These are phyloP conservation scores for Pelecanus crispus DNA, from an alignment of 2,113 vertebrate species.

Conservation along the genomic window DNA sequence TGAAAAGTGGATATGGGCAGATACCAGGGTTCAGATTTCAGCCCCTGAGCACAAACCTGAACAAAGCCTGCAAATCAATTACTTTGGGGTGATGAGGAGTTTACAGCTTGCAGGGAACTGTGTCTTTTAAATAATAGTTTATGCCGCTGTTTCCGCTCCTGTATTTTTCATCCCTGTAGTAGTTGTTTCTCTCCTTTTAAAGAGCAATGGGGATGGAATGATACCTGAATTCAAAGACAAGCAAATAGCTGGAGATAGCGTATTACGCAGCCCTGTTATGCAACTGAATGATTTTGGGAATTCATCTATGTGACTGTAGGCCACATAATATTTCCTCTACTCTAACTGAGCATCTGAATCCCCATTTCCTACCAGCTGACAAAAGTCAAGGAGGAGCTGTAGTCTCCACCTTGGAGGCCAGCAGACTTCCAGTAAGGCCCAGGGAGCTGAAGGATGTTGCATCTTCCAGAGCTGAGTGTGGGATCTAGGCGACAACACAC, in stretches of 20 bases:
- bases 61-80: neutral
- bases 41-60: neutral
- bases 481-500: neutral
- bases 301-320: neutral
- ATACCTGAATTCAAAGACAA: neutral
- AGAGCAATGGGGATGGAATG: neutral
- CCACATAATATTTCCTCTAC: neutral
- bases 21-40: neutral
- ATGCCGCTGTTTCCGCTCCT: neutral
- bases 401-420: neutral
- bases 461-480: neutral
- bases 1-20: neutral
- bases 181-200: neutral
- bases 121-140: neutral
- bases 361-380: neutral
- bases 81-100: neutral
- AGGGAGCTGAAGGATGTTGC: neutral
- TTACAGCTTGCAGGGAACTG: neutral
- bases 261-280: neutral
- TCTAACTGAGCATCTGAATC: neutral
- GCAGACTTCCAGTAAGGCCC: neutral
- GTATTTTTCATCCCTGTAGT: neutral
- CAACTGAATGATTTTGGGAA: neutral
- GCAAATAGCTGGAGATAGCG: neutral
- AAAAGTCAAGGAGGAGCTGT: conserved; percentile 31